A percentile compares a stretch with the other conserved stretches of the same genome.
phyloP scores from a whole-genome alignment of 2,888 invertebrate species.

The Erpobdella octoculata region DNA sequence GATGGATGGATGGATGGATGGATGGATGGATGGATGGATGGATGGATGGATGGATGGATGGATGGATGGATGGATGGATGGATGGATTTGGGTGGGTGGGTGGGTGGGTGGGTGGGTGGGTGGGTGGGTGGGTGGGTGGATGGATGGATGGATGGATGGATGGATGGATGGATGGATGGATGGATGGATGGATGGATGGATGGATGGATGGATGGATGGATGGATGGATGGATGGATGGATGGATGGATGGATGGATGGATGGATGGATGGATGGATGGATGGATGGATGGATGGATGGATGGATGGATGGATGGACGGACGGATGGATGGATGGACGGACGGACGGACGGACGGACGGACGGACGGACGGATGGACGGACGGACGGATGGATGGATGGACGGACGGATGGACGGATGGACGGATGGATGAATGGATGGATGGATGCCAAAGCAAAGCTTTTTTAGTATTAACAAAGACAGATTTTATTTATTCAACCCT shows the following conservation, averaged over 20 bases:
- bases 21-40: conserved; percentile 12
- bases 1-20: conserved; percentile 16
- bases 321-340: not conserved
- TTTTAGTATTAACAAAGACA: too few relatives aligned
- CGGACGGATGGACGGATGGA: too few relatives aligned
- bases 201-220: conserved; percentile 21
- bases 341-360: conserved; percentile 2
- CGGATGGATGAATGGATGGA: too few relatives aligned
- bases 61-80: conserved; percentile 18
- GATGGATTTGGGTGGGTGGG: conserved; percentile 16
- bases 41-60: conserved; percentile 14
- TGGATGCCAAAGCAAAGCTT: too few relatives aligned
- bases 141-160: conserved; percentile 18
- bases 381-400: too few relatives aligned
- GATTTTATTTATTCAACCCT: too few relatives aligned
- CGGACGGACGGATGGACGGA: not conserved
- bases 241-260: conserved; percentile 20
- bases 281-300: conserved; percentile 10
- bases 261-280: conserved; percentile 11
- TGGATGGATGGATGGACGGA: conserved; percentile 18
- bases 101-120: not conserved
- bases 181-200: conserved; percentile 23
- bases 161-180: conserved; percentile 11
- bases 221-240: conserved; percentile 7
- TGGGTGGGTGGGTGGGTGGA: conserved; percentile 6